Conservation (phyloP, 2,888 invertebrate genomes). For the Carabus problematicus region DNA sequence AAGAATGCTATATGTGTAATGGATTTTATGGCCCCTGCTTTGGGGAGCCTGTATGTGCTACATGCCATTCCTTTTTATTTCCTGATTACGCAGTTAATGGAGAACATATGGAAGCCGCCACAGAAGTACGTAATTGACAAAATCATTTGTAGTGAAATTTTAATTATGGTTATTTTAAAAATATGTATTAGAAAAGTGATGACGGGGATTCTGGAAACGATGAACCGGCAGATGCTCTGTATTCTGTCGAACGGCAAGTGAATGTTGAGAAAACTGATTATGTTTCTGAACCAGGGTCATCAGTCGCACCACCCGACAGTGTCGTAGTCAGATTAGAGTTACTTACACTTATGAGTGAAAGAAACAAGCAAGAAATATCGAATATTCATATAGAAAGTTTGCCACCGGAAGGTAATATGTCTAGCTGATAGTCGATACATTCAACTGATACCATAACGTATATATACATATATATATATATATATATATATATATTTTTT, state of each 20-base stretch:
- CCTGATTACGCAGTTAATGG: slow-evolving; percentile 66
- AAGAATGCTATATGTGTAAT: slow-evolving; percentile 82
- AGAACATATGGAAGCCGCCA: slow-evolving; percentile 51
- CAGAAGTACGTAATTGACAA: slow-evolving; percentile 59
- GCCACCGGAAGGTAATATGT: slow-evolving; percentile 71
- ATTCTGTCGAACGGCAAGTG: slow-evolving; percentile 32
- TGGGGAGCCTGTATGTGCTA: slow-evolving; percentile 89
- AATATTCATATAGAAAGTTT: slow-evolving; percentile 68
- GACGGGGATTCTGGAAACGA: slow-evolving; percentile 92
- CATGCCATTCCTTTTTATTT: slow-evolving; percentile 92
- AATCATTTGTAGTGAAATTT: slow-evolving; percentile 3
- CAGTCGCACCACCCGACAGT: slow-evolving; percentile 65
- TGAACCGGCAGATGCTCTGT: slow-evolving; percentile 78
- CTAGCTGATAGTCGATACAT: too few relatives aligned
- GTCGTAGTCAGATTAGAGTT: slow-evolving; percentile 69
- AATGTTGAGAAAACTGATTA: slow-evolving; percentile 2
- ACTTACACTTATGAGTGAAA: slow-evolving; percentile 65
- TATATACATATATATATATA: too few relatives aligned
- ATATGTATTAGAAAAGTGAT: slow-evolving; percentile 75
- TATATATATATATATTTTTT: slow-evolving; percentile 43
- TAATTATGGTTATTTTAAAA: slow-evolving; percentile 55
- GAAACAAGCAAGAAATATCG: slow-evolving; percentile 68
- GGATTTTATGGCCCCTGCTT: slow-evolving; percentile 93
- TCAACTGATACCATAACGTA: too few relatives aligned
- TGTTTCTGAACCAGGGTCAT: slow-evolving; percentile 49